phyloP scores from a whole-genome alignment of 2,888 invertebrate genomes.

The Leptinotarsa tumamoca region DNA sequence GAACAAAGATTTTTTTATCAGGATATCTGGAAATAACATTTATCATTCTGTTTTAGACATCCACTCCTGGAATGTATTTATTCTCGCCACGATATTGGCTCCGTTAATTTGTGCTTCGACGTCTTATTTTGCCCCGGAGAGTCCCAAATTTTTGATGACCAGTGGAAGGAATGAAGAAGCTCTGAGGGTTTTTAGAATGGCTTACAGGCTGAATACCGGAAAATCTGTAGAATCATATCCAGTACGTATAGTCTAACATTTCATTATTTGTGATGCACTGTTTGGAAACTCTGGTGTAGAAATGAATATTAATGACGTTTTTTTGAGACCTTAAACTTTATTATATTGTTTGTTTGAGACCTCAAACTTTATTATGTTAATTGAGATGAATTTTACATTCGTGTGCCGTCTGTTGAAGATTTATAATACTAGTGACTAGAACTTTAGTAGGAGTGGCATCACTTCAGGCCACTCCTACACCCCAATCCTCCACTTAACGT shows the following conservation, averaged over 20 bases:
- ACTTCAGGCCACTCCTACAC: too few species aligned
- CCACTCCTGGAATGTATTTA: constrained; percentile 74
- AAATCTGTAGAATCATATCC: constrained; percentile 73
- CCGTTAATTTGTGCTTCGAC: constrained; percentile 74
- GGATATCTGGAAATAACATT: constrained; percentile 10
- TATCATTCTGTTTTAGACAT: constrained; percentile 64
- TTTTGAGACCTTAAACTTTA: too few species aligned
- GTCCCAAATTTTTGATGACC: constrained; percentile 82
- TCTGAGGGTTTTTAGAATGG: constrained; percentile 72
- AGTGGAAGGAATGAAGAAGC: constrained; percentile 76
- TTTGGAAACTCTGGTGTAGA: background rate
- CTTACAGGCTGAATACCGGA: constrained; percentile 77
- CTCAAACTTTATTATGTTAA: too few species aligned
- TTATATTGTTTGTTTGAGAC: too few species aligned
- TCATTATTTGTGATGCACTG: background rate
- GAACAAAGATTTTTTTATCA: background rate
- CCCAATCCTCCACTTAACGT: too few species aligned
- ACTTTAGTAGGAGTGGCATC: too few species aligned
- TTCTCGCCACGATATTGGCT: constrained; percentile 73
- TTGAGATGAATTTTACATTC: too few species aligned
- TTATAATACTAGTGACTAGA: too few species aligned
- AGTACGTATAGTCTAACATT: constrained; percentile 66
- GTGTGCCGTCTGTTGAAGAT: too few species aligned
- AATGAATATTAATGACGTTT: too few species aligned
- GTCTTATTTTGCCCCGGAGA: constrained; percentile 76